Evolutionary conservation across 2,113 vertebrate genomes (phyloP).

Genomic region (Boleophthalmus pectinirostris): DNA sequence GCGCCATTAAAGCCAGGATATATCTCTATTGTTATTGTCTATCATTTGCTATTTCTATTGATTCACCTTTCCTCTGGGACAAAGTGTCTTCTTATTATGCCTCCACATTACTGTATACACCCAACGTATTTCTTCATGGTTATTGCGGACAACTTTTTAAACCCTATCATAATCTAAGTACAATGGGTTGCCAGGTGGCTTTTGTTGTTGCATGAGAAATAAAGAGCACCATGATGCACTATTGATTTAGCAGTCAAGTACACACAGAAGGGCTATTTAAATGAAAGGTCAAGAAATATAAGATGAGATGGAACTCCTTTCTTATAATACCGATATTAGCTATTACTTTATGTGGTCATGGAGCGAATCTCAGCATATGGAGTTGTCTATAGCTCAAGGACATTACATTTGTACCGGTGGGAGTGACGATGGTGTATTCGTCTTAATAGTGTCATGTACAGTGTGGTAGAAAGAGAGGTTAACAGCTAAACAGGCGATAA

Average conservation of each 20-base stretch:
- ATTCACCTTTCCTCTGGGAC: slow-evolving; percentile 27
- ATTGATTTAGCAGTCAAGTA: slow-evolving; percentile 65
- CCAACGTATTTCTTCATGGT: slow-evolving; percentile 22
- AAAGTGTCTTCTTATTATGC: slow-evolving; percentile 20
- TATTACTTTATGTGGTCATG: slow-evolving; percentile 33
- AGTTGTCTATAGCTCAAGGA: slow-evolving; percentile 17
- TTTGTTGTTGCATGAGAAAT: slow-evolving; percentile 31
- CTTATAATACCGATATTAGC: slow-evolving; percentile 54
- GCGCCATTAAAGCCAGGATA: background rate
- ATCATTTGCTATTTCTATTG: slow-evolving; percentile 39
- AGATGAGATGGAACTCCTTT: slow-evolving; percentile 55
- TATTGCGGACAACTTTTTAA: slow-evolving; percentile 27
- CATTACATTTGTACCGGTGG: slow-evolving; percentile 11
- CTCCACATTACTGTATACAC: slow-evolving; percentile 24
- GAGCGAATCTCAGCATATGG: slow-evolving; percentile 27
- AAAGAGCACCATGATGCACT: slow-evolving; percentile 43
- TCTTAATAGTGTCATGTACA: background rate
- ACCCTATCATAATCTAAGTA: slow-evolving; percentile 22
- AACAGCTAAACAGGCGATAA: background rate
- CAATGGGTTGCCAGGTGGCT: slow-evolving; percentile 34
- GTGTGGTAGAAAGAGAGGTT: slow-evolving; percentile 9
- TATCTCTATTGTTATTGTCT: slow-evolving; percentile 13
- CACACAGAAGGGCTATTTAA: slow-evolving; percentile 57
- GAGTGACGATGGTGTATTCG: slow-evolving; percentile 19
- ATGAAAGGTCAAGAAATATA: slow-evolving; percentile 62